Percentiles rank a stretch among this genome's conserved stretches.
Evolutionary conservation across 2,888 invertebrate species (phyloP).

Genomic region (Papilio protenor): DNA sequence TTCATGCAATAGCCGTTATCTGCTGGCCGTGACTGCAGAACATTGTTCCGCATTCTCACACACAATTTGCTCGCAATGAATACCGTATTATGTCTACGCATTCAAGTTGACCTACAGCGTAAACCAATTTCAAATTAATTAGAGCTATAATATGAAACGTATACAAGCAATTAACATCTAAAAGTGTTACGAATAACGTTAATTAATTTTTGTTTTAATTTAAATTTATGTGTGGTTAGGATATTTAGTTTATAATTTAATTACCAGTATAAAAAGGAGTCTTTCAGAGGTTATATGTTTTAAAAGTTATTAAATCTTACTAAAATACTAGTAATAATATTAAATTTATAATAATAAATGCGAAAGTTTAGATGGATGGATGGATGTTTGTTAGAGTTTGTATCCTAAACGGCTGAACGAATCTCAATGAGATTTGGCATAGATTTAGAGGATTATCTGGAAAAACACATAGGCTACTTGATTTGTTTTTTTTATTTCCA

Average conservation of each 20-base stretch:
- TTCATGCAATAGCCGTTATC: conserved; percentile 8
- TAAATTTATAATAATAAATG: too few relatives aligned
- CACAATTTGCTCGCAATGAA: conserved; percentile 17
- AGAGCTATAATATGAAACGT: background rate
- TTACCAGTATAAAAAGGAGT: background rate
- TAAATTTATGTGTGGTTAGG: background rate
- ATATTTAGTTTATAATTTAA: background rate
- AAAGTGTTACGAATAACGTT: background rate
- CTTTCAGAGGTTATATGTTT: too few relatives aligned
- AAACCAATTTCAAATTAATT: conserved; percentile 17
- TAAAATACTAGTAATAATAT: too few relatives aligned
- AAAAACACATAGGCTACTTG: too few relatives aligned
- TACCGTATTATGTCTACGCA: conserved; percentile 14
- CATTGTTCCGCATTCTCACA: conserved; percentile 16
- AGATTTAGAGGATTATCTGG: too few relatives aligned
- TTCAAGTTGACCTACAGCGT: conserved; percentile 1
- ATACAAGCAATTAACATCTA: conserved; percentile 14
- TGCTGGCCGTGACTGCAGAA: background rate
- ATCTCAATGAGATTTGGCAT: too few relatives aligned
- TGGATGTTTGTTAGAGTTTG: too few relatives aligned
- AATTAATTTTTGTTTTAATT: conserved; percentile 1
- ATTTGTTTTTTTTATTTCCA: too few relatives aligned
- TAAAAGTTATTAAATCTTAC: too few relatives aligned
- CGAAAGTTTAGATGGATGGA: too few relatives aligned
- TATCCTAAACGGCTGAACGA: too few relatives aligned